A percentile compares a stretch with the other conserved stretches of the same genome.
These are phyloP conservation scores for Limnodromus scolopaceus DNA, from an alignment of 2,797 vertebrate species.

Conservation along the genomic window DNA sequence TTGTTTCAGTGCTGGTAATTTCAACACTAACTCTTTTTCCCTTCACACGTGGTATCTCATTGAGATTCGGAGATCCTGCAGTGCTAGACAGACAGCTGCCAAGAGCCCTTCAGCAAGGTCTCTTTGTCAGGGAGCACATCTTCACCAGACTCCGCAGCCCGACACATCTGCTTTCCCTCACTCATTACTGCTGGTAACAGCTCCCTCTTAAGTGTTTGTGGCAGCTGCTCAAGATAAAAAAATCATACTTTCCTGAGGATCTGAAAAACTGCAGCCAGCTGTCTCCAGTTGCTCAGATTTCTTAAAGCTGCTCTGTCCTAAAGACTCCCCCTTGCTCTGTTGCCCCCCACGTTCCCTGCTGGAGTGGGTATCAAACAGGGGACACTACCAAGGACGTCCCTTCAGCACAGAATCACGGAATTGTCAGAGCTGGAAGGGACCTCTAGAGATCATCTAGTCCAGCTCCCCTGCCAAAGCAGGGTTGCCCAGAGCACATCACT, in stretches of 20 bases:
- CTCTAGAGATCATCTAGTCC: too few species aligned
- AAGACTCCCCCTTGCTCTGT: not conserved
- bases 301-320: constrained; percentile 23
- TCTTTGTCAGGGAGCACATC: constrained; percentile 9
- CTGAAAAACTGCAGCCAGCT: constrained; percentile 43
- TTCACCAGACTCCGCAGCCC: not conserved
- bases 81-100: constrained; percentile 18
- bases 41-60: not conserved
- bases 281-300: constrained; percentile 30
- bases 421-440: too few species aligned
- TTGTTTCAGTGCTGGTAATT: not conserved
- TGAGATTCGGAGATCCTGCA: constrained; percentile 11
- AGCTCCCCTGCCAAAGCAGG: too few species aligned
- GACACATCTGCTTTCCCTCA: constrained; percentile 52
- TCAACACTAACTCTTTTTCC: not conserved
- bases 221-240: constrained; percentile 43
- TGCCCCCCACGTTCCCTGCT: not conserved
- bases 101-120: not conserved
- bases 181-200: not conserved
- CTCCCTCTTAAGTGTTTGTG: not conserved
- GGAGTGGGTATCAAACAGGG: fast-evolving
- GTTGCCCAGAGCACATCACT: too few species aligned
- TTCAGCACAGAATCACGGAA: too few species aligned
- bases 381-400: not conserved
- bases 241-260: constrained; percentile 26